Percentiles rank a stretch among this genome's conserved stretches.
Conservation (phyloP, 2,797 vertebrate genomes). For the Gymnodraco acuticeps region DNA sequence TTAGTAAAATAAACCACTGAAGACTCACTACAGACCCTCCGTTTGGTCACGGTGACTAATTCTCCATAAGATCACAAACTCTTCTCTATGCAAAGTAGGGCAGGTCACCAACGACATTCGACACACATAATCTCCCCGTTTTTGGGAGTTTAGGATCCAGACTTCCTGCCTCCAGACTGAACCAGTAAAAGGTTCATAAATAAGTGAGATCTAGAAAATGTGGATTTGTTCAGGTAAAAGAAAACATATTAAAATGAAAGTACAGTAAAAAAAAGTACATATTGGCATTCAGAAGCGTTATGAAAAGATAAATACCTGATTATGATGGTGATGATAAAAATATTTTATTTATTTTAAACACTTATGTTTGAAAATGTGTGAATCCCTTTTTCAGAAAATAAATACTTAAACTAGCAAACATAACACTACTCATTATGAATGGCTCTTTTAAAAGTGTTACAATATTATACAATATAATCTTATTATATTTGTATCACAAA, state of each 20-base stretch:
- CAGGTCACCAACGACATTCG: conserved; percentile 71
- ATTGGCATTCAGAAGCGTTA: background rate
- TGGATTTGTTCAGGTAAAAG: background rate
- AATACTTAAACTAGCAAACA: no score
- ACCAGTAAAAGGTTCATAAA: conserved; percentile 23
- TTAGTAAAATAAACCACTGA: conserved; percentile 17
- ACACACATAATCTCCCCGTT: conserved; percentile 54
- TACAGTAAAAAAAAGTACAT: background rate
- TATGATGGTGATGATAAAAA: no score
- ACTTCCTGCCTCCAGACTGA: conserved; percentile 33
- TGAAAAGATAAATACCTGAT: no score
- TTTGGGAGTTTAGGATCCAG: conserved; percentile 33
- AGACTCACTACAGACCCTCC: conserved; percentile 18
- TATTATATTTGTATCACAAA: no score
- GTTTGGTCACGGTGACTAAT: conserved; percentile 51
- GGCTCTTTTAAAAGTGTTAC: no score
- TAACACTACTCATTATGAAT: no score
- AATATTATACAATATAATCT: no score
- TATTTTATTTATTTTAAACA: no score
- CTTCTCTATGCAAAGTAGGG: conserved; percentile 56
- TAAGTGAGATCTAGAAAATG: background rate
- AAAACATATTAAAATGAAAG: background rate
- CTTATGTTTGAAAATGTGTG: no score
- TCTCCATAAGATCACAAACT: conserved; percentile 48
- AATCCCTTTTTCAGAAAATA: no score